phyloP scores from a whole-genome alignment of 2,797 vertebrate genomes.

The Chaenodraco wilsoni region DNA sequence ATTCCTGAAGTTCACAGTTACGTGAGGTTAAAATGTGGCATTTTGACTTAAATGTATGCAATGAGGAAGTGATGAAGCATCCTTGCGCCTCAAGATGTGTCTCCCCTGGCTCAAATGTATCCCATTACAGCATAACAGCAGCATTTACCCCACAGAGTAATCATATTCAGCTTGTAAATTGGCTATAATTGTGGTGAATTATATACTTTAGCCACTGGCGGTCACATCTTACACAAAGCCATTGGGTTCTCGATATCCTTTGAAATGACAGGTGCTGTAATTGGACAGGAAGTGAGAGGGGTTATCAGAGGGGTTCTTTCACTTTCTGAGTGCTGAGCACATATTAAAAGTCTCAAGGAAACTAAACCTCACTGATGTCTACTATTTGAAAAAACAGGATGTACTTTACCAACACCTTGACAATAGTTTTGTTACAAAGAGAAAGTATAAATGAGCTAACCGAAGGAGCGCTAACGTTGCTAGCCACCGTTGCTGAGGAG shows the following conservation, averaged over 20 bases:
- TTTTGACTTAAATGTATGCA: neutral
- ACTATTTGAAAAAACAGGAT: neutral
- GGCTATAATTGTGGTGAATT: conserved; percentile 48
- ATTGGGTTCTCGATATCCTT: neutral
- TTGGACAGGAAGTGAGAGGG: conserved; percentile 10
- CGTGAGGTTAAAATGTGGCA: neutral
- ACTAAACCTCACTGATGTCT: neutral
- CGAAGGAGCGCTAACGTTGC: neutral
- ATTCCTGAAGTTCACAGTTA: neutral
- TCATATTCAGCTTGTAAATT: conserved; percentile 41
- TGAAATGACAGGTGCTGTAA: conserved; percentile 39
- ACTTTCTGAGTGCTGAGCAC: neutral
- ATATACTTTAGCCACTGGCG: conserved; percentile 28
- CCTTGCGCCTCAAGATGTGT: neutral
- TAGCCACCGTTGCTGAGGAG: neutral
- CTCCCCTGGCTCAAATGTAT: conserved; percentile 21
- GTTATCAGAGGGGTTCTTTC: neutral
- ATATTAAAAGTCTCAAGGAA: conserved; percentile 4
- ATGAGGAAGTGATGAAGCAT: neutral
- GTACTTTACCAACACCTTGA: neutral
- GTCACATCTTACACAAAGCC: conserved; percentile 4
- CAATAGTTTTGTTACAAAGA: neutral
- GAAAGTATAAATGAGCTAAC: neutral
- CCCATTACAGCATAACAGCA: conserved; percentile 7
- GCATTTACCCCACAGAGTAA: conserved; percentile 39